These are phyloP conservation scores for Arenaria interpres DNA, from an alignment of 2,113 vertebrate genomes.

Conservation along the genomic window DNA sequence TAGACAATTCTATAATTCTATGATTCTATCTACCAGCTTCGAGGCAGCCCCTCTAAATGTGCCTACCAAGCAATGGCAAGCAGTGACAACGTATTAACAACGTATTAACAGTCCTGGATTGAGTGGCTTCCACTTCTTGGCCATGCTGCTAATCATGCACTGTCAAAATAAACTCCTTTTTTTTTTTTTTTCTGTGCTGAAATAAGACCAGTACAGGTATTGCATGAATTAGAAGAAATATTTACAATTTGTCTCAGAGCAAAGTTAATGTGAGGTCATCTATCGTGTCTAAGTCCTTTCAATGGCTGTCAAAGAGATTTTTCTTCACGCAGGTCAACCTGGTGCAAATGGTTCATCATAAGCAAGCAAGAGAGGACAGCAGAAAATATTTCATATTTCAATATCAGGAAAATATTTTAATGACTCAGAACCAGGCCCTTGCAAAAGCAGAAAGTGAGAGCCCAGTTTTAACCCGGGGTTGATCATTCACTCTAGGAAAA, in stretches of 20 bases:
- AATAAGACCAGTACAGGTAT: background rate
- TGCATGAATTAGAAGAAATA: background rate
- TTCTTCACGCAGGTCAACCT: background rate
- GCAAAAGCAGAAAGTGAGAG: background rate
- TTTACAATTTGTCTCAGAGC: background rate
- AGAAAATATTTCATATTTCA: background rate
- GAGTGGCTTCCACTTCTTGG: background rate
- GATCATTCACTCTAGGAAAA: background rate
- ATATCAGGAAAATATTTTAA: background rate
- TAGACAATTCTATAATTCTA: too few relatives aligned
- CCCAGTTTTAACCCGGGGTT: background rate
- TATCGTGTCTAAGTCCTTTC: background rate
- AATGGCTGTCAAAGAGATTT: background rate
- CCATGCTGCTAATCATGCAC: background rate
- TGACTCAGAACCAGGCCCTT: background rate
- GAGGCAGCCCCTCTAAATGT: background rate
- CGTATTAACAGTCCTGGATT: fast-evolving
- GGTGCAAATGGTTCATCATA: background rate
- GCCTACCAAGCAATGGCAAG: too few relatives aligned
- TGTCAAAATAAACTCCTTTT: background rate
- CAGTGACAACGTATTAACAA: background rate
- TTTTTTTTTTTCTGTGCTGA: background rate
- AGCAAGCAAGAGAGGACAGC: background rate
- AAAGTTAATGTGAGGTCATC: background rate
- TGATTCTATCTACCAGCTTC: background rate